A percentile compares a stretch with the other conserved stretches of the same genome.
Evolutionary conservation across 2,113 vertebrate genomes (phyloP).

Genomic region (Paramormyrops kingsleyae): DNA sequence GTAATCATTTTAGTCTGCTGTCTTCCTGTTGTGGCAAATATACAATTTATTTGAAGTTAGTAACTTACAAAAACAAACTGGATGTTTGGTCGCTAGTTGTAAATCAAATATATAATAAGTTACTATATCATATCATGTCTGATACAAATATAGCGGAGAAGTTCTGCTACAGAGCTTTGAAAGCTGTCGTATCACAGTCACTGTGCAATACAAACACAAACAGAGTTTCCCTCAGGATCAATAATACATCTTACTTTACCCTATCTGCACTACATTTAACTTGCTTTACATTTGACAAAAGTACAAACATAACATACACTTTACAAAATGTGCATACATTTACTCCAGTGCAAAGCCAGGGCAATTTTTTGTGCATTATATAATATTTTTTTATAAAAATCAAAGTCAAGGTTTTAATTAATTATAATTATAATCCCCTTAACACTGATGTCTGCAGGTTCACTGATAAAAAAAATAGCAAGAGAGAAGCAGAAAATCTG

Average conservation of each 20-base stretch:
- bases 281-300: background rate
- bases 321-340: background rate
- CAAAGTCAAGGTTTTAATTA: background rate
- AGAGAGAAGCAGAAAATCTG: background rate
- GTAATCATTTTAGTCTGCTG: background rate
- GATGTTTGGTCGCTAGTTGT: background rate
- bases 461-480: background rate
- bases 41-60: background rate
- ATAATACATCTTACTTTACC: background rate
- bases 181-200: background rate
- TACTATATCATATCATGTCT: background rate
- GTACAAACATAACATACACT: background rate
- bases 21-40: background rate
- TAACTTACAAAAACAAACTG: background rate
- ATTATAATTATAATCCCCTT: background rate
- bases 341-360: background rate
- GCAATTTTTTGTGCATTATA: background rate
- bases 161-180: background rate
- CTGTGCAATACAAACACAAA: background rate
- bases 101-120: background rate
- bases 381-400: background rate
- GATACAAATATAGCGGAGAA: background rate
- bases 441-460: background rate
- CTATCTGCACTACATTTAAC: background rate
- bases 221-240: background rate